Percentiles rank a stretch among this genome's conserved stretches.
Evolutionary conservation across 2,888 invertebrate species (phyloP).

Genomic region (Tetropium fuscum): DNA sequence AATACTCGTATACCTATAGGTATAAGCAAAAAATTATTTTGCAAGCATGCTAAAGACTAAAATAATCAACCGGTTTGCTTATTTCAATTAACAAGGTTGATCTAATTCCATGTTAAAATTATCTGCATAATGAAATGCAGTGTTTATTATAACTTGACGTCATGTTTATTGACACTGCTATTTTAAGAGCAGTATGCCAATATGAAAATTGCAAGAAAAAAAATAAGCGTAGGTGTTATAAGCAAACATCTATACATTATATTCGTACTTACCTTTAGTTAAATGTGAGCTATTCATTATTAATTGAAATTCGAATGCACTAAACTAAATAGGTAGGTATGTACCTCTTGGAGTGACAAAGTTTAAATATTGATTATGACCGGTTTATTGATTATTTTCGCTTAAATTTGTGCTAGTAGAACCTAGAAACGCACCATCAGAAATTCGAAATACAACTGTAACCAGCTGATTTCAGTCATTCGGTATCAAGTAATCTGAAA

Average conservation of each 20-base stretch:
- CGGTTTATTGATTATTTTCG: constrained; percentile 41
- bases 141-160: constrained; percentile 33
- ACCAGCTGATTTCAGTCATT: constrained; percentile 37
- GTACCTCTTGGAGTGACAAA: constrained; percentile 14
- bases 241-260: background rate
- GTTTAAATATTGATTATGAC: constrained; percentile 33
- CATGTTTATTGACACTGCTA: constrained; percentile 41
- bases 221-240: constrained; percentile 1
- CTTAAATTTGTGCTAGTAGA: constrained; percentile 7
- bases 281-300: constrained; percentile 50
- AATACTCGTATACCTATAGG: too few relatives aligned
- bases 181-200: constrained; percentile 27
- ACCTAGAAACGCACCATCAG: constrained; percentile 5
- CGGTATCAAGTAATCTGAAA: too few relatives aligned
- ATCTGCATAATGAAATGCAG: constrained; percentile 27
- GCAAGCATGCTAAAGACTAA: too few relatives aligned
- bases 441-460: constrained; percentile 29
- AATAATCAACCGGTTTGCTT: too few relatives aligned
- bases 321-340: too few relatives aligned
- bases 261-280: constrained; percentile 43
- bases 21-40: too few relatives aligned
- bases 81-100: too few relatives aligned
- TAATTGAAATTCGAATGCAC: background rate
- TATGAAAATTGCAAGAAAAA: constrained; percentile 13
- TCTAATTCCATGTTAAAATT: too few relatives aligned